phyloP scores from a whole-genome alignment of 2,888 invertebrate species.

The Adelognathus sp. region DNA sequence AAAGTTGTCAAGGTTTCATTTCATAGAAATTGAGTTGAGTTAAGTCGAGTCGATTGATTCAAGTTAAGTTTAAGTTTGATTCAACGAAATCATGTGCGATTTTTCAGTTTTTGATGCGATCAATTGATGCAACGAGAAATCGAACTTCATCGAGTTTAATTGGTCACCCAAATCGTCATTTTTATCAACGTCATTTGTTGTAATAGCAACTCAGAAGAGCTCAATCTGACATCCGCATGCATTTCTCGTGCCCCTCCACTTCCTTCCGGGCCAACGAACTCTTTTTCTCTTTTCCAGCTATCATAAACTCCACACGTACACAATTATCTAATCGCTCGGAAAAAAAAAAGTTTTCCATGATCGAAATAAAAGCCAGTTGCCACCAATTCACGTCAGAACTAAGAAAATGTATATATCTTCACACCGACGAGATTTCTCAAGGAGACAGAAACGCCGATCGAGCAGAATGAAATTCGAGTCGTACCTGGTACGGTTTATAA shows the following conservation, averaged over 20 bases:
- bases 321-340: conserved; percentile 5
- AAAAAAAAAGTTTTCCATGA: not conserved
- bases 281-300: not conserved
- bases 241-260: not conserved
- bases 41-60: not conserved
- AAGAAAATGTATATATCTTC: not conserved
- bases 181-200: too few relatives aligned
- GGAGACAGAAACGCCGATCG: not conserved
- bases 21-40: not conserved
- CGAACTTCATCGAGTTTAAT: too few relatives aligned
- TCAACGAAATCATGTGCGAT: not conserved
- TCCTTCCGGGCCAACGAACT: conserved; percentile 19
- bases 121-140: not conserved
- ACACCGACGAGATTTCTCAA: not conserved
- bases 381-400: not conserved
- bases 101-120: not conserved
- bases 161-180: too few relatives aligned
- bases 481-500: conserved; percentile 36
- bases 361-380: not conserved
- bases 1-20: not conserved
- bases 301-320: not conserved
- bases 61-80: not conserved
- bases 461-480: conserved; percentile 31
- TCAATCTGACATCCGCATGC: not conserved
- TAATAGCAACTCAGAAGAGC: not conserved